Base-by-base conservation (phyloP, 2,113 vertebrate genomes). In the Corvus hawaiiensis region DNA sequence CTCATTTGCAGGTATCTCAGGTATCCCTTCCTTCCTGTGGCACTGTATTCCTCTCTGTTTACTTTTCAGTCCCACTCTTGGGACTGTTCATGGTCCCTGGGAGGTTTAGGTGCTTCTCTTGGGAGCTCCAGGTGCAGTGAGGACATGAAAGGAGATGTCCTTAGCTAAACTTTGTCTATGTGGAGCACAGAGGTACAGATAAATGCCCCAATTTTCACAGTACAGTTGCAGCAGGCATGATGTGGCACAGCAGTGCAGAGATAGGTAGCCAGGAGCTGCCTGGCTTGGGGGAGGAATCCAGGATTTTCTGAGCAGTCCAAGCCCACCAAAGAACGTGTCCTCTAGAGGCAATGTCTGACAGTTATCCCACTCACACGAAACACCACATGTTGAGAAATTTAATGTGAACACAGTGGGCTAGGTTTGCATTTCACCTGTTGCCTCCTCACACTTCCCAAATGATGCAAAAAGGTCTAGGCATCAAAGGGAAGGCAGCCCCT, bases 341-440 rank as follows among this genome's bases (percentile, higher is more conserved):
- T 94, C 78, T 64, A 6, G 84, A 91, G 88, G 71, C 86, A 54
- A 41, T 1, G 77, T 94, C 94, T 96, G 85, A 92, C 93, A 84
- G 67, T 55, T 86, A 63, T 84, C 90, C 96, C 91, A 91, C 93
- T 93, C 8, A 0, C 41, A 37, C 2, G 5, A 18, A 92, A 62
- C 51, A 61, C 67, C 81, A 49, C 92, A 81, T 80, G 79, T 32
- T n/a, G 18, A 93, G 79, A 81, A 81, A 88, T 52, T 77, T 24
- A 92, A 44, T 30, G 48, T 24, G 48, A 88, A 68, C 79, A 21
- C 72, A 39, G 75, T 0, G 44, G 87, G 92, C 64, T 82, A 46
- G 48, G 83, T 49, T 92, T 84, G 52, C 73, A 16, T 81, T 58
- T 81, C 1, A 2, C 90, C 90, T 71, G 24, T 84, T 90, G 76